Percentiles rank a stretch among this genome's conserved stretches.
phyloP scores from a whole-genome alignment of 2,113 vertebrate species.

The Chrysemys picta region DNA sequence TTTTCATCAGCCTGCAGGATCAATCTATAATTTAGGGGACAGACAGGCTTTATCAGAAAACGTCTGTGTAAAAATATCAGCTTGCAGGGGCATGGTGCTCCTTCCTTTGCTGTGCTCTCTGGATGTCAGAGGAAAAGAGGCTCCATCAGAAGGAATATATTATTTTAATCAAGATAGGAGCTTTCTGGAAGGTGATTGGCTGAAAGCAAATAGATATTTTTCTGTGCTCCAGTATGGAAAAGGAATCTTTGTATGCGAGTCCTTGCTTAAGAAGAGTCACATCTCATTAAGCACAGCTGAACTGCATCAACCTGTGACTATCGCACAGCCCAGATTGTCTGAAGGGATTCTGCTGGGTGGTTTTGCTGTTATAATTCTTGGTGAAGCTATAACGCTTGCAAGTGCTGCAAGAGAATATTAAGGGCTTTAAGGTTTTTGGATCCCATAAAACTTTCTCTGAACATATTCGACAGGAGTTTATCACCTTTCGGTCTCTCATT shows the following conservation, averaged over 20 bases:
- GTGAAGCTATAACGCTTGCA: background rate
- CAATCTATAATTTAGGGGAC: background rate
- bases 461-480: background rate
- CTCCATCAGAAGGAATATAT: background rate
- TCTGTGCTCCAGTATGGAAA: background rate
- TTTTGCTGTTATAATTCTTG: background rate
- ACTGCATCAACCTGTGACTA: background rate
- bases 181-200: background rate
- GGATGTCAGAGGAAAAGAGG: background rate
- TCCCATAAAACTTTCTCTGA: background rate
- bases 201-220: background rate
- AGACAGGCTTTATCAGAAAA: background rate
- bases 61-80: background rate
- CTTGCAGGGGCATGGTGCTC: background rate
- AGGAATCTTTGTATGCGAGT: background rate
- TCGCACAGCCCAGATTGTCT: background rate
- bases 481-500: background rate
- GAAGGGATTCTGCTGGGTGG: background rate
- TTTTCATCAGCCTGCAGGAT: background rate
- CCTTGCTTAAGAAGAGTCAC: background rate
- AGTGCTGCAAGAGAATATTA: background rate
- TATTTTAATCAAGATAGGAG: background rate
- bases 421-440: background rate
- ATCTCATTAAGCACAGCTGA: background rate
- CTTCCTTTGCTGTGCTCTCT: background rate